Base-by-base conservation (phyloP, 2,888 invertebrate species). In the Tinea semifulvella region DNA sequence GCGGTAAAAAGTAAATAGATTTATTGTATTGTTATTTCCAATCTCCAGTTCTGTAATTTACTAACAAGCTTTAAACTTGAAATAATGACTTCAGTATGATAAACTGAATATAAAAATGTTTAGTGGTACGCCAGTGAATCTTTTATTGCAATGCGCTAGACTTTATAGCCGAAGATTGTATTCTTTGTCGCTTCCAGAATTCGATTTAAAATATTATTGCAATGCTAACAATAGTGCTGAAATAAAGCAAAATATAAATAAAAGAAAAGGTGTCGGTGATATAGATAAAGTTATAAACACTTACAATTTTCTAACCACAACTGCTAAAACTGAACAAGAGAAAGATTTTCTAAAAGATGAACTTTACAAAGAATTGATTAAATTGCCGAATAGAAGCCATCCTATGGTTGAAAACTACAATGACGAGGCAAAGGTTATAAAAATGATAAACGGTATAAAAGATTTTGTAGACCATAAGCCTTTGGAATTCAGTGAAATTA, bases 361-460 rank as follows among this genome's bases (percentile, higher is more conserved):
- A 46, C 67, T 90, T 11, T 60, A 75, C 3, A 60, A 64, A 38
- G 89, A 90, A 67, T 66, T 90, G n/a, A 63, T 71, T 43, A 85
- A 76, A 64, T 82, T 94, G 50, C 94, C 94, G 0, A 95, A 95
- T 65, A 72, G 56, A 53, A 90, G 92, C 3, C 90, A 93, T 64
- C 89, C 90, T 1, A 63, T 68, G 6, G 80, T 91, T 1, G 56
- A 68, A 27, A 50, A 70, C 2, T 87, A 88, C 60, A 81, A 77
- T 2, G 75, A 84, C n/a, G 72, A 86, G 38, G 87, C 90, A 0
- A 64, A 68, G 49, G 52, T 88, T 43, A 50, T 92, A 6, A 80
- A 77, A 49, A 62, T 74, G 52, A 75, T 84, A 45, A 88, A 87
- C 36, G 46, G 68, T 1, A 82, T 83, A 52, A 71, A 63, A 50